phyloP scores from a whole-genome alignment of 1,140 invertebrate genomes.

The Cotesia glomerata region DNA sequence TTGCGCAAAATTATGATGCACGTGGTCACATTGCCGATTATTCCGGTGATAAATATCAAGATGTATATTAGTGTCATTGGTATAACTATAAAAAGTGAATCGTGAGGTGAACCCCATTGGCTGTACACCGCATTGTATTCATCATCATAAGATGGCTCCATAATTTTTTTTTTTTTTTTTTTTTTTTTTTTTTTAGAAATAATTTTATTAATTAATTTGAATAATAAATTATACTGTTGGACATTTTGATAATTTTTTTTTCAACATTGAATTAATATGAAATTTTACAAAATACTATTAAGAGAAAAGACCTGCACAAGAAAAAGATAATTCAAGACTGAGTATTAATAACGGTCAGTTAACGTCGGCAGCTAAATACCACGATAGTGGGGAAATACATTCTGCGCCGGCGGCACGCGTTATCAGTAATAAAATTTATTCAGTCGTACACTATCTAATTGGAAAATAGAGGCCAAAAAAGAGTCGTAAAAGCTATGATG shows the following conservation, averaged over 20 bases:
- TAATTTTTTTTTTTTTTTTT: background rate
- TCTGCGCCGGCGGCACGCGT: conserved; percentile 14
- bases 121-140: background rate
- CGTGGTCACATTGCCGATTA: conserved; percentile 90
- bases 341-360: conserved; percentile 9
- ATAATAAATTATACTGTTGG: too few relatives aligned
- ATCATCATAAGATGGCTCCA: background rate
- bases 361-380: background rate
- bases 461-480: background rate
- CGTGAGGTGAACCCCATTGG: conserved; percentile 44
- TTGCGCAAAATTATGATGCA: conserved; percentile 92
- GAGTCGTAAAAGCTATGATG: background rate
- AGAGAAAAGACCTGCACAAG: background rate
- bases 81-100: conserved; percentile 73
- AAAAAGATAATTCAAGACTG: conserved; percentile 12
- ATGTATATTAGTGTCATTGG: conserved; percentile 83
- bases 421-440: background rate
- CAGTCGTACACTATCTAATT: background rate
- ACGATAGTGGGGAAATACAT: conserved; percentile 14
- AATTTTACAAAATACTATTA: background rate
- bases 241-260: too few relatives aligned
- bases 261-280: background rate
- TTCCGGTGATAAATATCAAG: conserved; percentile 83
- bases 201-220: too few relatives aligned
- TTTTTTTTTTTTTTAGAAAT: background rate